Evolutionary conservation across 2,113 vertebrate genomes (phyloP).

Genomic region (Pleuronectes platessa): DNA sequence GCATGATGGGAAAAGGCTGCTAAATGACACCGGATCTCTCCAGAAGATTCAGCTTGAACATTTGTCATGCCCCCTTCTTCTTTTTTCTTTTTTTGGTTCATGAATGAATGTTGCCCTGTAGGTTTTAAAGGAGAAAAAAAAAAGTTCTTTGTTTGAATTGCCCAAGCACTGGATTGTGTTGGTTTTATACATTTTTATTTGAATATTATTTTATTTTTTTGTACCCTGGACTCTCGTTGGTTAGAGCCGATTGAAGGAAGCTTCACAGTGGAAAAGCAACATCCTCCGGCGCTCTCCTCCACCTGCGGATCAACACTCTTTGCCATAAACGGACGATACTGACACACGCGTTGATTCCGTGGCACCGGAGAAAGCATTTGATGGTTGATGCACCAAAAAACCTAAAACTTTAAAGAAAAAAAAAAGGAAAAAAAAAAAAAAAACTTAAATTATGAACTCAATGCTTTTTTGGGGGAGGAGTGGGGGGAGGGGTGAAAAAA

Average conservation of each 20-base stretch:
- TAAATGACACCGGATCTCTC: conserved; percentile 82
- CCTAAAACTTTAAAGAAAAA: conserved; percentile 69
- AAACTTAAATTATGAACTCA: conserved; percentile 81
- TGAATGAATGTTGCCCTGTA: conserved; percentile 94
- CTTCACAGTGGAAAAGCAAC: conserved; percentile 88
- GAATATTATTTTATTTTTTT: conserved; percentile 83
- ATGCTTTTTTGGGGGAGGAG: conserved; percentile 60
- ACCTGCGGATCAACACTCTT: conserved; percentile 82
- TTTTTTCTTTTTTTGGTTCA: conserved; percentile 84
- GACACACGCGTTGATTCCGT: conserved; percentile 80
- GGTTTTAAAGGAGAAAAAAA: conserved; percentile 84
- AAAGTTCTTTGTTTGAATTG: conserved; percentile 91
- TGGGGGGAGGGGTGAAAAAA: conserved; percentile 63
- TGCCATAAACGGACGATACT: conserved; percentile 80
- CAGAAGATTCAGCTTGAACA: conserved; percentile 88
- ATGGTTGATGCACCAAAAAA: conserved; percentile 93
- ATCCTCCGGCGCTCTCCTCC: conserved; percentile 90
- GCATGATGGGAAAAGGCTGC: conserved; percentile 84
- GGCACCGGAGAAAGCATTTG: conserved; percentile 85
- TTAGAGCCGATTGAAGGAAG: conserved; percentile 92
- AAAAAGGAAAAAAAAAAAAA: conserved; percentile 72
- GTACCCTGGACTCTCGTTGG: conserved; percentile 91
- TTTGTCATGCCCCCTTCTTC: conserved; percentile 88
- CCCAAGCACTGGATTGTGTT: conserved; percentile 92
- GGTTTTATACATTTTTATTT: conserved; percentile 87